Conservation (phyloP, 2,888 invertebrate genomes). For the Meteorus cinctellus region DNA sequence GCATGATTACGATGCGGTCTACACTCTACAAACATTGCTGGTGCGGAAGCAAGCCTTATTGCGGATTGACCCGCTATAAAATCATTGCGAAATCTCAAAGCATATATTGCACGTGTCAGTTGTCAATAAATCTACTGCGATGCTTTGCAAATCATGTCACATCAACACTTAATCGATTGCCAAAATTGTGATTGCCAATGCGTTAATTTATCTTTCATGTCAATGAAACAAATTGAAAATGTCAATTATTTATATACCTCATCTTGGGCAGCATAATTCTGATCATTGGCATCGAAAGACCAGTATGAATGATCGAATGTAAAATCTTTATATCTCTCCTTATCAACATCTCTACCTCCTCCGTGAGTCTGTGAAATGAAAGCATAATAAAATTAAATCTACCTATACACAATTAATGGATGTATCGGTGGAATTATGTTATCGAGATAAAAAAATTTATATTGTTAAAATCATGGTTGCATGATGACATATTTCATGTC, state of each 20-base stretch:
- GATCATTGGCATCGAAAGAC: conserved; percentile 83
- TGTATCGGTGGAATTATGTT: no score
- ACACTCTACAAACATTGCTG: conserved; percentile 12
- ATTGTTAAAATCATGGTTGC: no score
- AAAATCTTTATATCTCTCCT: conserved; percentile 87
- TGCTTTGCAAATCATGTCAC: conserved; percentile 33
- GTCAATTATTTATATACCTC: conserved; percentile 70
- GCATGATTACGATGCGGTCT: conserved; percentile 41
- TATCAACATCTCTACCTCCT: conserved; percentile 76
- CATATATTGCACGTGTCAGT: conserved; percentile 18
- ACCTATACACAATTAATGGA: neutral
- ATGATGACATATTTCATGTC: conserved; percentile 20
- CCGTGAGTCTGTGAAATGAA: conserved; percentile 72
- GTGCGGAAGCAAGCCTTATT: conserved; percentile 34
- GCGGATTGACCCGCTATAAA: conserved; percentile 17
- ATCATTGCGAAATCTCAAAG: conserved; percentile 18
- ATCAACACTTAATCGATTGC: conserved; percentile 24
- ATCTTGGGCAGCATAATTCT: conserved; percentile 87
- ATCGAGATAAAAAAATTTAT: no score
- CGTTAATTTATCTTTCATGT: conserved; percentile 10
- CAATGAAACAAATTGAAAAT: neutral
- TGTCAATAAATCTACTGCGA: conserved; percentile 21
- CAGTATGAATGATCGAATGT: conserved; percentile 93
- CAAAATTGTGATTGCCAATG: conserved; percentile 37
- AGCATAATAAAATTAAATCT: conserved; percentile 1